Conservation (phyloP, 2,888 invertebrate genomes). For the Xylota sylvarum region DNA sequence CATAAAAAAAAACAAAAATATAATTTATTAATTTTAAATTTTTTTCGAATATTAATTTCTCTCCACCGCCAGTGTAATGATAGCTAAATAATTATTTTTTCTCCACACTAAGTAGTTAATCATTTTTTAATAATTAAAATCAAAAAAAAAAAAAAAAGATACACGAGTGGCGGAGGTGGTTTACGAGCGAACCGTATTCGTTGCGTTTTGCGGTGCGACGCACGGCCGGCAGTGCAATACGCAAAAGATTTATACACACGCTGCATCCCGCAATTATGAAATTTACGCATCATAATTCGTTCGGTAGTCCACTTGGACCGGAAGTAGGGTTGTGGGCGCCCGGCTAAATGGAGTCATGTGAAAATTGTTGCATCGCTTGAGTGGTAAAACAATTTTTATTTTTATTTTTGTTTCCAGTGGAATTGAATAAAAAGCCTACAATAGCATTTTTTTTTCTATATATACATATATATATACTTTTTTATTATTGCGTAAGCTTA, state of each 20-base stretch:
- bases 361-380: slow-evolving; percentile 74
- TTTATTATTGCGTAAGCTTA: slow-evolving; percentile 52
- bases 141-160: slow-evolving; percentile 9
- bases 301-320: slow-evolving; percentile 46
- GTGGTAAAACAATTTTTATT: slow-evolving; percentile 43
- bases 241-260: slow-evolving; percentile 67
- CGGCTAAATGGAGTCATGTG: slow-evolving; percentile 44
- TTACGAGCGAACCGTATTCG: slow-evolving; percentile 19
- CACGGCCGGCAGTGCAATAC: slow-evolving; percentile 13
- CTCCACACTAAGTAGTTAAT: slow-evolving; percentile 62
- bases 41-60: slow-evolving; percentile 50
- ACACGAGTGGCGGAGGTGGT: slow-evolving; percentile 21
- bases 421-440: slow-evolving; percentile 38
- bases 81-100: slow-evolving; percentile 70
- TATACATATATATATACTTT: too few species aligned
- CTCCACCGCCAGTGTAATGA: slow-evolving; percentile 54
- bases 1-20: slow-evolving; percentile 12
- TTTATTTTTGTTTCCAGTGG: slow-evolving; percentile 17
- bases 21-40: slow-evolving; percentile 61
- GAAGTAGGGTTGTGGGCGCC: slow-evolving; percentile 35
- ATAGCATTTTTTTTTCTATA: slow-evolving; percentile 8
- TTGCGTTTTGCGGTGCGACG: slow-evolving; percentile 23
- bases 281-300: slow-evolving; percentile 72
- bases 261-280: slow-evolving; percentile 72
- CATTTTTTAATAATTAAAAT: slow-evolving; percentile 58